A percentile compares a stretch with the other conserved stretches of the same genome.
Evolutionary conservation across 1,140 invertebrate genomes (phyloP).

Genomic region (Cheumatopsyche charites): DNA sequence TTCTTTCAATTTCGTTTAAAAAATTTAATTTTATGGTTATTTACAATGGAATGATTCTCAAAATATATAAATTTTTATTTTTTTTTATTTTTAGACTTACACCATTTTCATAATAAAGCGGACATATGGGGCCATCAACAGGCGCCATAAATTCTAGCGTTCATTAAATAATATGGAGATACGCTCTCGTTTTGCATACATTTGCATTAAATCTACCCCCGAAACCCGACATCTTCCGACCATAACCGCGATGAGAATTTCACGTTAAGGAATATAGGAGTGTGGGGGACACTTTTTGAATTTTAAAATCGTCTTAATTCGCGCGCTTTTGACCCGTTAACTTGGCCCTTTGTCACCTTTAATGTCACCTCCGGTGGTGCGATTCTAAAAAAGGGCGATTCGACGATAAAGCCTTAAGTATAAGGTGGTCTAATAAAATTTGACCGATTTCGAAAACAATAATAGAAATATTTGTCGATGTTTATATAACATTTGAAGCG

Average conservation of each 20-base stretch:
- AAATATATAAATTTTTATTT: no score
- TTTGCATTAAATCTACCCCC: conserved; percentile 39
- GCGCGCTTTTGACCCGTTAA: background rate
- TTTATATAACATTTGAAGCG: no score
- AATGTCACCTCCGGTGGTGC: conserved; percentile 3
- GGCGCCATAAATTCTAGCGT: conserved; percentile 39
- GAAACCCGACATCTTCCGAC: no score
- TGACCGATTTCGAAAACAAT: no score
- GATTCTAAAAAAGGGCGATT: background rate
- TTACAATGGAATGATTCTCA: no score
- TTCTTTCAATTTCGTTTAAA: no score
- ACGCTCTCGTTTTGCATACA: conserved; percentile 46
- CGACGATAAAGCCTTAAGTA: background rate
- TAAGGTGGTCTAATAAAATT: no score
- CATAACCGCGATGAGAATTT: background rate
- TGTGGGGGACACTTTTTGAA: background rate
- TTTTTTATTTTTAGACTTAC: no score
- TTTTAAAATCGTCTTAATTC: conserved; percentile 28
- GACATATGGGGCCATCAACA: conserved; percentile 39
- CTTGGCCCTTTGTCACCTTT: conserved; percentile 25
- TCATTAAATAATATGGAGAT: conserved; percentile 46
- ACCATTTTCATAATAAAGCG: conserved; percentile 1
- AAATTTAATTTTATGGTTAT: no score
- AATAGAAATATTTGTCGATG: no score
- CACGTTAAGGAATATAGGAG: background rate